These are phyloP conservation scores for Danio kyathit DNA, from an alignment of 2,797 vertebrate species.

Conservation along the genomic window DNA sequence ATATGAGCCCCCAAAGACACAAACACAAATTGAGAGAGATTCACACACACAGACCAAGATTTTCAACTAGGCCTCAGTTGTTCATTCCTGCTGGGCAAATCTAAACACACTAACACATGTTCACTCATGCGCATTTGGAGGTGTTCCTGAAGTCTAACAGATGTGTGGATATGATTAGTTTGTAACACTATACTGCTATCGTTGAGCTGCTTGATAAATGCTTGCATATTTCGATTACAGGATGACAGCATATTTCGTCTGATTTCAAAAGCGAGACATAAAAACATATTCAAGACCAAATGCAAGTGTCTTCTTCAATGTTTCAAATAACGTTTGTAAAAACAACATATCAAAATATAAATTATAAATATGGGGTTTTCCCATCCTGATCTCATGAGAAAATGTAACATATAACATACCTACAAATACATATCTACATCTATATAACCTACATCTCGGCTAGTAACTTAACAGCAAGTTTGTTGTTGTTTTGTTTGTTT, in stretches of 20 bases:
- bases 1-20: not conserved
- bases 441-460: too few species aligned
- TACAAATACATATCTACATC: too few species aligned
- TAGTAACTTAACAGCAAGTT: too few species aligned
- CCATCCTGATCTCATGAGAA: too few species aligned
- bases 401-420: too few species aligned
- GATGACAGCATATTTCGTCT: too few species aligned
- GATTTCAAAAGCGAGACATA: not conserved
- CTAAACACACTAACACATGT: slow-evolving; percentile 42
- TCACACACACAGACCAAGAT: not conserved
- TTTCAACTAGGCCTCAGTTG: not conserved
- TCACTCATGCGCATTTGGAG: not conserved
- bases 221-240: not conserved
- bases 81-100: slow-evolving; percentile 30
- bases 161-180: slow-evolving; percentile 18
- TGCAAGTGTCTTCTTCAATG: too few species aligned
- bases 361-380: too few species aligned
- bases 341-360: too few species aligned
- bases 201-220: not conserved
- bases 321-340: too few species aligned
- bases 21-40: not conserved
- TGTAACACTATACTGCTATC: slow-evolving; percentile 16
- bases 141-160: slow-evolving; percentile 14
- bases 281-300: not conserved
- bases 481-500: too few species aligned